Conservation (phyloP, 2,888 invertebrate genomes). For the Litoditis marina region DNA sequence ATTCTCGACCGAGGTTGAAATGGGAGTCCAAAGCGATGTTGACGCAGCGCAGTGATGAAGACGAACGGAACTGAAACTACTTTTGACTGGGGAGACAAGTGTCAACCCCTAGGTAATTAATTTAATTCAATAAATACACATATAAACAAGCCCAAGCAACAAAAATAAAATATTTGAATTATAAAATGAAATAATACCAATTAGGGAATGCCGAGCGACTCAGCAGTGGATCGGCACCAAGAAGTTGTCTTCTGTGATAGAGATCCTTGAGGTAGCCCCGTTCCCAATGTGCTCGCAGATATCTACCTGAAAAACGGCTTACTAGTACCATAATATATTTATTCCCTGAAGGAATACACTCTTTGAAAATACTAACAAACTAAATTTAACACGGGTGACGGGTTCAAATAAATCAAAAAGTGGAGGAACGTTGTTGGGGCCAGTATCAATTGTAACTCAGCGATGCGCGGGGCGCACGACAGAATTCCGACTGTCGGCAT, state of each 20-base stretch:
- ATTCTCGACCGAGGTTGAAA: constrained; percentile 42
- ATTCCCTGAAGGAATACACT: too few species aligned
- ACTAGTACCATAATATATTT: too few species aligned
- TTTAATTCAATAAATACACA: too few species aligned
- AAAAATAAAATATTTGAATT: background rate
- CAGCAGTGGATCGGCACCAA: constrained; percentile 55
- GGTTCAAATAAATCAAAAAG: too few species aligned
- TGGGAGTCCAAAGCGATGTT: constrained; percentile 40
- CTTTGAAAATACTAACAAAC: too few species aligned
- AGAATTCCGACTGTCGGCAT: too few species aligned
- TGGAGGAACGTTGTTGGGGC: too few species aligned
- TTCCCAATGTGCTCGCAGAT: constrained; percentile 50
- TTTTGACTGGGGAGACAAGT: too few species aligned
- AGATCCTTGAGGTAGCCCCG: constrained; percentile 57
- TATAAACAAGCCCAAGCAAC: too few species aligned
- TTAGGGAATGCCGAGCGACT: constrained; percentile 54
- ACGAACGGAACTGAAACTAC: constrained; percentile 23
- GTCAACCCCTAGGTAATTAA: background rate
- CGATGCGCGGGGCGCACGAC: too few species aligned
- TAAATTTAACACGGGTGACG: too few species aligned
- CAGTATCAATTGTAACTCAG: too few species aligned
- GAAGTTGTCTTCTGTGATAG: constrained; percentile 53
- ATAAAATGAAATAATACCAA: constrained; percentile 40
- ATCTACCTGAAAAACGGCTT: constrained; percentile 31
- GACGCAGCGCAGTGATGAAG: constrained; percentile 27